Evolutionary conservation across 2,888 invertebrate species (phyloP), one percentile per base, ranked within the genome.

Genomic region (Biston stratarius): DNA sequence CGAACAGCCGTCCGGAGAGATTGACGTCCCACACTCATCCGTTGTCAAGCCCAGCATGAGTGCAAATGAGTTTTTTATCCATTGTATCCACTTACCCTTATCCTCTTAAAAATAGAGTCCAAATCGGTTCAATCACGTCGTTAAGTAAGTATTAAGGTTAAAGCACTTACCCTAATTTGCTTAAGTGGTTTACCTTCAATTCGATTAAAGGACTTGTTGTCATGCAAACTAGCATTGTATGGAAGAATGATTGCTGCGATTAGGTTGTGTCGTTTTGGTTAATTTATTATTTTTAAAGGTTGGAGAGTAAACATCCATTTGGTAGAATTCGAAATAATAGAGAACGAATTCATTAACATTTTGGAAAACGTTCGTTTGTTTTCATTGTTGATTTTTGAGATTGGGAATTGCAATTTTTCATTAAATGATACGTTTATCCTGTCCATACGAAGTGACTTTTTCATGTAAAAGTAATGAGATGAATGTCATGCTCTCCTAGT

Each of bases 21-120:
- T 87, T 87, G 89, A 88, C 90, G 83, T 70, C 68, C 66, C 63
- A 59, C 69, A 69, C 56, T 74, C 72, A 64, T 69, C 67, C 79
- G 81, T 83, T 85, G 85, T 85, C 84, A 83, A 82, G 80, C 77
- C 80, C 38, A 38, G 10, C 34, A 12, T 81, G 83, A 89, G 90
- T 88, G 89, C 82, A 90, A 90, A 90, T 88, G 86, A 90, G 88
- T 81, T 87, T 90, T 89, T 61, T 40, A 44, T 61, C 52, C 56
- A 49, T 44, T 70, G 63, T 63, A 59, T 56, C 58, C 38, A 57
- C 47, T 44, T 44, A 49, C 44, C 59, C 52, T 33, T 64, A 60
- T 36, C 42, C 45, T 14, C n/a, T 56, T 55, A 40, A 47, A 52
- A 61, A 61, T 58, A 61, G 48, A 65, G 62, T 53, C 47, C 14